Base-by-base conservation (phyloP, 2,888 invertebrate species). In the Ommatoiulus sabulosus region DNA sequence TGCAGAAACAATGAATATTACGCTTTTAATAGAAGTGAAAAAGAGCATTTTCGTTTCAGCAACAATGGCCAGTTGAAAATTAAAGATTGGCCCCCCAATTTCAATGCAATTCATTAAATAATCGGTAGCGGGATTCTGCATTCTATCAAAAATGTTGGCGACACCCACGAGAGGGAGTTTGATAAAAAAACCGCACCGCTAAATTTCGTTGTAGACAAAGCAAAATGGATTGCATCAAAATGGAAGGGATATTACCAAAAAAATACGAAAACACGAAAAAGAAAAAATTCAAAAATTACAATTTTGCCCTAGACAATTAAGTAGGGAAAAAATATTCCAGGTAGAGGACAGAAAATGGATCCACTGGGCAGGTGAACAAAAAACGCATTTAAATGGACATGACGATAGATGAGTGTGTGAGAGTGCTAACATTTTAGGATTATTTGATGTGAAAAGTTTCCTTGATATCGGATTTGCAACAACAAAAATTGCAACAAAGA, bases 1-100 rank as follows among this genome's bases (percentile, higher is more conserved):
- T 84, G 84, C 84, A 84, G 84, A 84, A 84, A 84, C 44, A 84
- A 84, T 84, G 57, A 57, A 57, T 17, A 57, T 57, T 57, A 57
- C 17, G 57, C 15, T 17, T 57, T 57, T 57, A 57, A 57, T 57
- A 57, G 57, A 57, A 17, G 57, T 57, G 57, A 57, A 57, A 57
- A 57, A 57, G 57, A 15, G 57, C 57, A 57, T 10, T 57, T 57
- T 57, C 57, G 57, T 15, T 57, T 57, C 17, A 7, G 57, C 57
- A 57, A 57, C 57, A 57, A 57, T 57, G 57, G 57, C 57, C 57
- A 57, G 48, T 48, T 48, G 48, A 48, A 48, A 48, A 57, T 4
- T 57, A 57, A 57, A 15, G 57, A 48, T 1, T 15, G 57, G 17
- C 17, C 5, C 57, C 57, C 57, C 57, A 57, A 57, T 15, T 57